phyloP scores from a whole-genome alignment of 2,113 vertebrate genomes.

The Istiophorus platypterus region DNA sequence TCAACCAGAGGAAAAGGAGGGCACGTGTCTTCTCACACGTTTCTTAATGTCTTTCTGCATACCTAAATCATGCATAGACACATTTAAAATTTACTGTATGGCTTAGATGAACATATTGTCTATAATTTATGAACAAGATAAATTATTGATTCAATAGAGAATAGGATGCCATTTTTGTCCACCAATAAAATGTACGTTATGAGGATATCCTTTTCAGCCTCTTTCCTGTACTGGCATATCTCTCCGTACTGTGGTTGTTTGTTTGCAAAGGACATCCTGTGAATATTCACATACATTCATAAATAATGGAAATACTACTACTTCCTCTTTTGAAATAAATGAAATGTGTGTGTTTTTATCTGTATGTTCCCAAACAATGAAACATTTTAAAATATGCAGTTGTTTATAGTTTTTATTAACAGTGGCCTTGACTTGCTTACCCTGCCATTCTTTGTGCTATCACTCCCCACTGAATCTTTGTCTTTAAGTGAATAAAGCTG shows the following conservation, averaged over 20 bases:
- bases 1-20: neutral
- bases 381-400: slow-evolving; percentile 13
- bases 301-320: slow-evolving; percentile 48
- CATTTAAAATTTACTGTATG: neutral
- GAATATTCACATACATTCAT: slow-evolving; percentile 43
- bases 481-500: neutral
- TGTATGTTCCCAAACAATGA: slow-evolving; percentile 25
- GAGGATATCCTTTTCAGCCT: slow-evolving; percentile 57
- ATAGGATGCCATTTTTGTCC: slow-evolving; percentile 21
- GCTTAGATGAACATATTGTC: slow-evolving; percentile 8
- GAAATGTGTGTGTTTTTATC: neutral
- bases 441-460: neutral
- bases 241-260: slow-evolving; percentile 44
- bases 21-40: neutral
- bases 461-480: neutral
- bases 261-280: slow-evolving; percentile 69
- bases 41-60: neutral
- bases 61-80: neutral
- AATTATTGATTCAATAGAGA: slow-evolving; percentile 26
- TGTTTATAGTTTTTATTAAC: neutral
- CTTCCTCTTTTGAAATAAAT: slow-evolving; percentile 30
- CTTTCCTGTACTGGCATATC: slow-evolving; percentile 60
- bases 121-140: slow-evolving; percentile 17
- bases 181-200: slow-evolving; percentile 22
- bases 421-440: neutral